phyloP scores from a whole-genome alignment of 2,113 vertebrate genomes.

The Myanophis thanlyinensis region DNA sequence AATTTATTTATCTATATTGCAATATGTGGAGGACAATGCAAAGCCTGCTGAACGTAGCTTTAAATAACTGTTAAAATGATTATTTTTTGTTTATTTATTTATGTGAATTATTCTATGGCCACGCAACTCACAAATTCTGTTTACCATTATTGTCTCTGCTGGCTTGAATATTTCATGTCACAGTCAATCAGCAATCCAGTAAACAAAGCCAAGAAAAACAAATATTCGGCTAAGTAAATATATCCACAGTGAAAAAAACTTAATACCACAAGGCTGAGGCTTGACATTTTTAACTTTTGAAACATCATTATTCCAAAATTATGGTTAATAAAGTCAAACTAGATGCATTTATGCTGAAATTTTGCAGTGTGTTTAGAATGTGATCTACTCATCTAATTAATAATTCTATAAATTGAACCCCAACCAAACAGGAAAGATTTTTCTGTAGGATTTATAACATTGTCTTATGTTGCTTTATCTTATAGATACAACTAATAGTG shows the following conservation, averaged over 20 bases:
- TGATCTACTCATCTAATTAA: background rate
- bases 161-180: constrained; percentile 37
- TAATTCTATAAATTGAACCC: background rate
- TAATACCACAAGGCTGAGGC: constrained; percentile 12
- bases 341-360: background rate
- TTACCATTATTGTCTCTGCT: constrained; percentile 30
- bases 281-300: constrained; percentile 47
- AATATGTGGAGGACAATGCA: constrained; percentile 37
- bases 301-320: constrained; percentile 22
- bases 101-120: background rate
- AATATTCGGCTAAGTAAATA: constrained; percentile 32
- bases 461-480: no score
- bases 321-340: constrained; percentile 1
- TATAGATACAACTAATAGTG: no score
- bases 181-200: constrained; percentile 33
- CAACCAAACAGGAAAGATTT: no score
- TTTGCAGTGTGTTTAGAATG: constrained; percentile 4
- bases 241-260: constrained; percentile 24
- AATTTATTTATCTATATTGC: constrained; percentile 39
- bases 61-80: constrained; percentile 28
- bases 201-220: constrained; percentile 41
- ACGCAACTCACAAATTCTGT: constrained; percentile 21
- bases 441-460: no score
- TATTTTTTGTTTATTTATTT: background rate
- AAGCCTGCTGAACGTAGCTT: constrained; percentile 23